These are phyloP conservation scores for Melieria picta DNA, from an alignment of 2,888 invertebrate genomes.

Conservation along the genomic window DNA sequence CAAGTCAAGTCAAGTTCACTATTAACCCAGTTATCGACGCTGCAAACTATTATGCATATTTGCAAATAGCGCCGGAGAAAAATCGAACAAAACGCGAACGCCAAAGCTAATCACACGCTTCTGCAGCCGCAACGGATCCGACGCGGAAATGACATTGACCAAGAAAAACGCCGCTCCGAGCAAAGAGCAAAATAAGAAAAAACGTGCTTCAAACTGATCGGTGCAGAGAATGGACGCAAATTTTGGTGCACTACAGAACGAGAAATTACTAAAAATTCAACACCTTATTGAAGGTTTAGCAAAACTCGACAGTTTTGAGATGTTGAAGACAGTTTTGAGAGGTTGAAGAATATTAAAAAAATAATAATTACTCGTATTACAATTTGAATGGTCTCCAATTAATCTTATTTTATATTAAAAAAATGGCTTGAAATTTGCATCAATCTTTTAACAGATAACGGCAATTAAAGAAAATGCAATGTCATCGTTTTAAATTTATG, in stretches of 20 bases:
- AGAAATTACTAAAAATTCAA: not conserved
- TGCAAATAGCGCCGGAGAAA: not conserved
- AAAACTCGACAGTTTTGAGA: no score
- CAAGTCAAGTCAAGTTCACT: not conserved
- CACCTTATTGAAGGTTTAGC: no score
- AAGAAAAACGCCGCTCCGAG: not conserved
- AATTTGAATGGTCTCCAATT: no score
- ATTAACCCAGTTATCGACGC: not conserved
- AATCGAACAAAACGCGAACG: not conserved
- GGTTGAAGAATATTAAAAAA: no score
- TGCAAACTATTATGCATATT: not conserved
- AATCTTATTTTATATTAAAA: no score
- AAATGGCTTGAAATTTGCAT: no score
- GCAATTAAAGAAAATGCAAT: no score
- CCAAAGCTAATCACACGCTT: not conserved
- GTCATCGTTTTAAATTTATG: no score
- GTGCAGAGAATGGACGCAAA: not conserved
- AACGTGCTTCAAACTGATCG: not conserved
- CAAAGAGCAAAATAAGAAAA: not conserved
- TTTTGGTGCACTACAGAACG: not conserved
- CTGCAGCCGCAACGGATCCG: not conserved
- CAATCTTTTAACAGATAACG: no score
- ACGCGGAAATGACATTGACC: conserved; percentile 7
- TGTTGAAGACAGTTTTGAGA: no score
- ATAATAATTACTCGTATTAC: no score